Evolutionary conservation across 53 echinoderm and acorn worm species (phyloP), one percentile per base, ranked within the genome.

Genomic region (Echinarachnius parma): DNA sequence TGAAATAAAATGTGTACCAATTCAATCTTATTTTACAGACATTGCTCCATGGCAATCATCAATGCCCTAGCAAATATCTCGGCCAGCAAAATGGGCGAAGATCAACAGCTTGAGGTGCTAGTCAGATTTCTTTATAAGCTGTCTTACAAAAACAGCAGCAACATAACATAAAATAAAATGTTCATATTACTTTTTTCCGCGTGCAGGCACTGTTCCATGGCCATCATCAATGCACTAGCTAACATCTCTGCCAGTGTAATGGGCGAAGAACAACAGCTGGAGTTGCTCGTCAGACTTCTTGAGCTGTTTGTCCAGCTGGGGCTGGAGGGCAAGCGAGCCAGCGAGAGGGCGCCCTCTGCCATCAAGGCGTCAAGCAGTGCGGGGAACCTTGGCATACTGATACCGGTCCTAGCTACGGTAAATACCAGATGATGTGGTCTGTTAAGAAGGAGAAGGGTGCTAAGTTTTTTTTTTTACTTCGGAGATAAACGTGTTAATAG

Each of bases 311-410:
- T 95, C 7, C 90, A 95, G 81, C 78, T 95, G 9, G 96, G 96
- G 0, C 64, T 95, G 50, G 96, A 95, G 54, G 96, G 96, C 37
- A 84, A 87, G 69, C 74, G 96, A 19, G 96, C 96, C 53, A 95
- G 96, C 45, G 96, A 95, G 61, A 83, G 84, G 46, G 87, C 96
- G 2, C 82, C 96, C 9, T 81, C 82, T 24, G 96, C 91, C 11
- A 91, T 91, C 46, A 95, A 95, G 71, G 96, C 96, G 9, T 95
- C 96, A 31, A 95, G 91, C 25, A 87, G 87, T 47, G 96, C 96
- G 1, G 96, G 96, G 19, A 95, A 87, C 64, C 87, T 95, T 15
- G 96, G 96, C 21, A 90, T 95, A 46, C 83, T 95, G 20, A 95
- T 95, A 11, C 96, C 96, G 4, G 96, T 95, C 14, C 44, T 95